Base-by-base conservation (phyloP, 2,888 invertebrate genomes). In the Dinocampus coccinellae region DNA sequence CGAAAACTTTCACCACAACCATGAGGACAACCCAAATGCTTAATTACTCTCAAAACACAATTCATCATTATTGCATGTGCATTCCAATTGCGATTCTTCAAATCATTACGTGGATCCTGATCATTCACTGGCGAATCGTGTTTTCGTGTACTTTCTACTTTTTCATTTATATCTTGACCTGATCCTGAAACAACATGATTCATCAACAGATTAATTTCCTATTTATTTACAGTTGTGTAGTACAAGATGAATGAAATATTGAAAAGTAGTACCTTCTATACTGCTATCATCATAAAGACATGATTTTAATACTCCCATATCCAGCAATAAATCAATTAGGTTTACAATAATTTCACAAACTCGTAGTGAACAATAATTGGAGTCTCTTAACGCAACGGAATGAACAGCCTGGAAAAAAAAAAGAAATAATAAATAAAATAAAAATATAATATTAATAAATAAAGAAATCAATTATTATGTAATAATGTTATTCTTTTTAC, bases 261-360 rank as follows among this genome's bases (percentile, higher is more conserved):
- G 6, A 16, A 22, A 29, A 2, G 88, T 88, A 73, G 81, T 88
- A 65, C 90, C 90, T 76, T 88, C 89, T 52, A 89, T 89, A 74
- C 88, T 89, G 36, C 85, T 88, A 62, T 92, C 91, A 1, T 90
- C 89, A 26, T 89, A 84, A 6, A 88, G 80, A 70, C 88, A 88
- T 74, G 89, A 89, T 80, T 93, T 94, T 74, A 95, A 89, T 0
- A 97, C 93, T 0, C 96, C 96, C 87, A 98, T 92, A 82, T 98
- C 97, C 88, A 99, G 92, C 1, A 99, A 88, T 0, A 97, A 91
- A 83, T 98, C 98, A 4, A 98, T 92, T 68, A 99, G 90, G 86
- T 97, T 98, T 20, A 99, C 88, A 81, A 98, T 94, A 1, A 96
- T 95, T 88, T 98, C 98, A 87, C 97, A 94, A 2, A 99, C 95